Evolutionary conservation across 1,140 invertebrate genomes (phyloP).

Genomic region (Bicyclus anynana): DNA sequence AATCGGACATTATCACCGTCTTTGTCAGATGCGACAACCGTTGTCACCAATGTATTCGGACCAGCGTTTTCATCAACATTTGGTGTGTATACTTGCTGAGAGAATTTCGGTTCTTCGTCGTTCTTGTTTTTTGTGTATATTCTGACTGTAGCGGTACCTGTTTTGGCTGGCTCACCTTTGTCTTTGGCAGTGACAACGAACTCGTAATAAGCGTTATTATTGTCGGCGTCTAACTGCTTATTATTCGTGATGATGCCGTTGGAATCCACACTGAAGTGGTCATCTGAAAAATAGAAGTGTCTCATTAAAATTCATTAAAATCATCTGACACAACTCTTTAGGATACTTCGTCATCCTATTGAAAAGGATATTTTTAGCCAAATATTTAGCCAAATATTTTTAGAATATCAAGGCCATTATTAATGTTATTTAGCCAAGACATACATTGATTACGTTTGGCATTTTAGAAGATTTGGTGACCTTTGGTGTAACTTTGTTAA

Average conservation of each 20-base stretch:
- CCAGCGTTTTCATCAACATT: conserved; percentile 98
- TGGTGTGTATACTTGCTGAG: conserved; percentile 96
- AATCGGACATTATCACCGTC: conserved; percentile 96
- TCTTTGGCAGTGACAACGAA: conserved; percentile 95
- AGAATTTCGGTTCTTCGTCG: conserved; percentile 97
- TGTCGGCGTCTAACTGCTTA: conserved; percentile 95
- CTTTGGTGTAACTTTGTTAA: no score
- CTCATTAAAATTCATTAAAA: conserved; percentile 1
- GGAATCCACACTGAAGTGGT: conserved; percentile 94
- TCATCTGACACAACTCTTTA: background rate
- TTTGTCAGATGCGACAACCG: conserved; percentile 96
- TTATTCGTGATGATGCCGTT: conserved; percentile 95
- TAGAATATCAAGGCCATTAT: no score
- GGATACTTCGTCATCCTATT: no score
- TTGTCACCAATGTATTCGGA: conserved; percentile 94
- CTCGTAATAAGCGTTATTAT: conserved; percentile 97
- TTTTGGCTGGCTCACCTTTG: conserved; percentile 94
- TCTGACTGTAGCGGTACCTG: conserved; percentile 93
- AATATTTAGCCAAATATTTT: no score
- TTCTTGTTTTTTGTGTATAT: conserved; percentile 98
- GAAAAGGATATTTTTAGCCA: no score
- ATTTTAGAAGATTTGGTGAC: no score
- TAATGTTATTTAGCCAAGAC: no score
- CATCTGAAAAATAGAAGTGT: conserved; percentile 80
- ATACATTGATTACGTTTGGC: no score